Evolutionary conservation across 2,113 vertebrate species (phyloP).

Genomic region (Galemys pyrenaicus): DNA sequence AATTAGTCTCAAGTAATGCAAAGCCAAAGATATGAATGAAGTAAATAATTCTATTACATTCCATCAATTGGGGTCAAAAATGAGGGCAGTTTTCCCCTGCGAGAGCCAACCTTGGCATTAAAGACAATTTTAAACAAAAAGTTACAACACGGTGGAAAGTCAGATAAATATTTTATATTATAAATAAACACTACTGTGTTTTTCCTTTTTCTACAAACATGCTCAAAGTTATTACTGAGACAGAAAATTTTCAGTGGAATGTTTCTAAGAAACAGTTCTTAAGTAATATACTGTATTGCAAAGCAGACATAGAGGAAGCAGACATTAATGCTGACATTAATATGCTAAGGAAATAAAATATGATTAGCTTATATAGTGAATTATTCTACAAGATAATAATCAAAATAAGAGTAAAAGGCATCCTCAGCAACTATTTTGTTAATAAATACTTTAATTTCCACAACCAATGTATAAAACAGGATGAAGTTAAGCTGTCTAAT

Average conservation of each 20-base stretch:
- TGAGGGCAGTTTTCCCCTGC: conserved; percentile 18
- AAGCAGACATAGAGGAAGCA: background rate
- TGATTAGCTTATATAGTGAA: background rate
- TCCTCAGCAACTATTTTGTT: background rate
- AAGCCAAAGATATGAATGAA: conserved; percentile 23
- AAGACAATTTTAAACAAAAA: conserved; percentile 25
- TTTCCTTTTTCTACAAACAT: background rate
- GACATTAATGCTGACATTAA: background rate
- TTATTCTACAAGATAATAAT: background rate
- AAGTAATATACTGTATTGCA: background rate
- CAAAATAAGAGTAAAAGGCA: background rate
- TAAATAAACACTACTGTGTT: background rate
- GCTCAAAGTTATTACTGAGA: background rate
- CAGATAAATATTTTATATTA: background rate
- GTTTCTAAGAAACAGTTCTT: background rate
- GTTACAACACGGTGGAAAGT: background rate
- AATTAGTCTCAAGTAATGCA: conserved; percentile 9
- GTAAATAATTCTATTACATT: conserved; percentile 10
- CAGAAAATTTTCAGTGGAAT: background rate
- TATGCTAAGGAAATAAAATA: background rate
- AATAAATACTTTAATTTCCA: background rate
- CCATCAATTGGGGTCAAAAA: conserved; percentile 60
- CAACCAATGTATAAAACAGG: background rate
- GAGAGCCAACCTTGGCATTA: background rate
- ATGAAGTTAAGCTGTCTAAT: background rate